Conservation (phyloP, 2,113 vertebrate species). For the Lanius ludovicianus region DNA sequence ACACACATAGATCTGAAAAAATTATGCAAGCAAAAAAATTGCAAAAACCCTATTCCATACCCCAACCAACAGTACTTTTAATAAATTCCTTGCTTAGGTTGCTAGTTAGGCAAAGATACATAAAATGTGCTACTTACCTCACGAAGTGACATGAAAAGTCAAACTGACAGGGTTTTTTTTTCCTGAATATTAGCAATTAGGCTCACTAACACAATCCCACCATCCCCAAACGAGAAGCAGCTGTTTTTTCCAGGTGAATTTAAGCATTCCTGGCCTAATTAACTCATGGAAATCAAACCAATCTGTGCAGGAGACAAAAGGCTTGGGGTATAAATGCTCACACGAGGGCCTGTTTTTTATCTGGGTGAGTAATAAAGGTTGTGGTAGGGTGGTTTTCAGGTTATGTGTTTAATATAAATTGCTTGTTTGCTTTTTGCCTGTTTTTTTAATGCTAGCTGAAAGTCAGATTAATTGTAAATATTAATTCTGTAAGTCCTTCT, state of each 20-base stretch:
- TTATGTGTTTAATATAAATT: accelerated
- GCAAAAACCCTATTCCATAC: accelerated
- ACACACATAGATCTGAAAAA: accelerated
- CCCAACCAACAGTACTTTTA: accelerated
- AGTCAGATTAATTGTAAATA: accelerated
- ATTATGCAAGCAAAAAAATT: accelerated
- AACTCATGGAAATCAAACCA: not conserved
- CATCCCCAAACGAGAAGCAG: accelerated
- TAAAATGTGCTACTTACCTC: accelerated
- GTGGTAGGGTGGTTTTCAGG: accelerated
- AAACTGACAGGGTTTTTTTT: too few species aligned
- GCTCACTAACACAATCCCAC: accelerated
- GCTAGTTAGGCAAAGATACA: accelerated
- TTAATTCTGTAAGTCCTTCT: accelerated
- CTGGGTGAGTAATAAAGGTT: accelerated
- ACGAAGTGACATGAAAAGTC: accelerated
- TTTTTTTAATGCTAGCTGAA: accelerated
- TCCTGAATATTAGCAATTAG: accelerated
- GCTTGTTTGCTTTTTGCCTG: accelerated
- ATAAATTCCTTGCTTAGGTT: accelerated
- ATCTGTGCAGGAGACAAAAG: not conserved
- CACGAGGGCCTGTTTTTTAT: accelerated
- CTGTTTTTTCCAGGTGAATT: accelerated
- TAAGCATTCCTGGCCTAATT: not conserved
- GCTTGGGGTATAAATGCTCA: not conserved